phyloP scores from a whole-genome alignment of 2,797 vertebrate genomes.

The Ispidina lecontei region DNA sequence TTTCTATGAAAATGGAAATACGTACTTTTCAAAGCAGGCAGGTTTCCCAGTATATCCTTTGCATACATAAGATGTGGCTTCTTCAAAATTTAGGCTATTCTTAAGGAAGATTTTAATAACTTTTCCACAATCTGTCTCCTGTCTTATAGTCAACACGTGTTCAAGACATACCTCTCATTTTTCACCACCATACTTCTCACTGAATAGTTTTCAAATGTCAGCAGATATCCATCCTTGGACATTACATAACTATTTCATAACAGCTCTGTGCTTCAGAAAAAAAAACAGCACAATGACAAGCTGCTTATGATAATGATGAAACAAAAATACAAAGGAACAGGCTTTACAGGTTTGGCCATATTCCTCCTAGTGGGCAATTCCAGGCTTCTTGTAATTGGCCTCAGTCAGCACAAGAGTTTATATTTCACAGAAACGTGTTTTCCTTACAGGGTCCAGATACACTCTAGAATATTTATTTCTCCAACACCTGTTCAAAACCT shows the following conservation, averaged over 20 bases:
- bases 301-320: not conserved
- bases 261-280: not conserved
- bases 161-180: conserved; percentile 45
- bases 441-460: not conserved
- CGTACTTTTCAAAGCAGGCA: not conserved
- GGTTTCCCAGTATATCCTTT: not conserved
- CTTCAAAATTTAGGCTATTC: conserved; percentile 7
- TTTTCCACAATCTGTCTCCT: conserved; percentile 50
- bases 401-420: not conserved
- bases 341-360: not conserved
- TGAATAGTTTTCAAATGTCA: conserved; percentile 61
- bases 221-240: conserved; percentile 46
- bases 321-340: not conserved
- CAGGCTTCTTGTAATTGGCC: not conserved
- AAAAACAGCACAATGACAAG: not conserved
- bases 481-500: not conserved
- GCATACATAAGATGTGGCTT: not conserved
- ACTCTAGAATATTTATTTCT: not conserved
- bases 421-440: not conserved
- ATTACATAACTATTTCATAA: conserved; percentile 67
- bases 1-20: conserved; percentile 11
- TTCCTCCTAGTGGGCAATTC: not conserved
- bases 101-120: conserved; percentile 42
- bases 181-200: conserved; percentile 47
- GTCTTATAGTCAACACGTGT: conserved; percentile 42